Evolutionary conservation across 30 jellyfish, hydroid and myxozoan genomes (phyloP), one percentile per base, ranked within the genome.

Genomic region (Aurelia aurita): DNA sequence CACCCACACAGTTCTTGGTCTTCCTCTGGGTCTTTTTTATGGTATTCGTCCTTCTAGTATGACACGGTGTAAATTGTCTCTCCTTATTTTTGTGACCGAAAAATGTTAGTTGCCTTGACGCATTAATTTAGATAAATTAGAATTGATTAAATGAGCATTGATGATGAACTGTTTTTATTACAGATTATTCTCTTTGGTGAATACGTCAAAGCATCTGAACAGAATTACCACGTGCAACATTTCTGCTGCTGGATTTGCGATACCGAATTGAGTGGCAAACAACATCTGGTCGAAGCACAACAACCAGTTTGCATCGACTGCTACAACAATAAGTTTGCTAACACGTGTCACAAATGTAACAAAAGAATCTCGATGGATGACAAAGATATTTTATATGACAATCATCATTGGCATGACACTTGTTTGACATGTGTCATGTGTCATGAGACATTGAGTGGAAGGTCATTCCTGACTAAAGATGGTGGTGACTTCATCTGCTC

Each of bases 331-430:
- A 95, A 89, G 21, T 95, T 74, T 72, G 97, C 99, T 0, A 78
- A 85, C 58, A 86, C 87, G 29, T 95, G 99, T 72, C 96, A 89
- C 69, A 84, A 72, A 72, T 95, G 99, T 79, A 72, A 85, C 79
- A 72, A 85, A 72, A 58, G 87, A 34, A 95, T 95, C n/a, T 59
- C 92, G 14, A 87, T 95, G 88, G 97, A 95, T 26, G 99, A 95
- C 54, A 91, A 90, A 58, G 98, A 90, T 51, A 97, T 95, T 16
- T 69, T 89, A 55, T 95, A 95, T 79, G 96, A 95, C 62, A 96
- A 95, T 65, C 97, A 95, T 35, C 98, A 95, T 77, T 95, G 99
- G 99, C 99, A 95, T 66, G 97, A 94, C 58, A 69, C 86, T 39
- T 94, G 99, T 66, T 74, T 94, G 67, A 86, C 72, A 19, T 94